Percentiles rank a stretch among this genome's conserved stretches.
Evolutionary conservation across 2,113 vertebrate species (phyloP).

Genomic region (Antennarius striatus): DNA sequence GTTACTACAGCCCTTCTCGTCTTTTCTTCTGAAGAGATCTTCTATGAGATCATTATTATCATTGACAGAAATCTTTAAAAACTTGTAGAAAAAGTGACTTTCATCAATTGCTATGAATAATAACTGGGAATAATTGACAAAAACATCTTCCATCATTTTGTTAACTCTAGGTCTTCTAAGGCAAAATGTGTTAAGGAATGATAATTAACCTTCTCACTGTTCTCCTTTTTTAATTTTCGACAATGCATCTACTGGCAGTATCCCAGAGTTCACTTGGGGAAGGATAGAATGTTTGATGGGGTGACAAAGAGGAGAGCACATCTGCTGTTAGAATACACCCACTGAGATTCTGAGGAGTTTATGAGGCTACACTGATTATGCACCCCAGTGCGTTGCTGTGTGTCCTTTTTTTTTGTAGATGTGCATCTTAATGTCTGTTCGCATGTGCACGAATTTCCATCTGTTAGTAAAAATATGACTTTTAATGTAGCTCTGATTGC

Average conservation of each 20-base stretch:
- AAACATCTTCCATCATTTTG: not conserved
- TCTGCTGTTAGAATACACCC: conserved; percentile 64
- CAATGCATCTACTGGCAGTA: conserved; percentile 39
- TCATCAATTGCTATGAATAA: conserved; percentile 18
- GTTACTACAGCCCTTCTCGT: too few relatives aligned
- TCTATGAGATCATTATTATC: too few relatives aligned
- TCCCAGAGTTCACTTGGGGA: conserved; percentile 57
- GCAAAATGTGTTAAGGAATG: conserved; percentile 39
- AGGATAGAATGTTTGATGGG: conserved; percentile 49
- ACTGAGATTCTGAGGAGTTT: conserved; percentile 62
- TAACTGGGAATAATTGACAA: not conserved
- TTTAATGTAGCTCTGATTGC: too few relatives aligned
- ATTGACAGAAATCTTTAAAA: too few relatives aligned
- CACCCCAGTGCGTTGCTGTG: conserved; percentile 1
- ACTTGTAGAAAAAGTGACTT: conserved; percentile 3
- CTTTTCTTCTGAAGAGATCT: too few relatives aligned
- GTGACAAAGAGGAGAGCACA: conserved; percentile 52
- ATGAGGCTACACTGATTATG: conserved; percentile 60
- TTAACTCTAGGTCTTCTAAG: conserved; percentile 16
- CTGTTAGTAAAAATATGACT: too few relatives aligned
- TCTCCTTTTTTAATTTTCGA: conserved; percentile 54
- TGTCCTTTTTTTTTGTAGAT: not conserved
- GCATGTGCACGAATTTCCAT: not conserved
- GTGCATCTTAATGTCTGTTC: not conserved
- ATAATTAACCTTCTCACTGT: conserved; percentile 59